Conservation (phyloP, 2,797 vertebrate species). For the Clamator glandarius region DNA sequence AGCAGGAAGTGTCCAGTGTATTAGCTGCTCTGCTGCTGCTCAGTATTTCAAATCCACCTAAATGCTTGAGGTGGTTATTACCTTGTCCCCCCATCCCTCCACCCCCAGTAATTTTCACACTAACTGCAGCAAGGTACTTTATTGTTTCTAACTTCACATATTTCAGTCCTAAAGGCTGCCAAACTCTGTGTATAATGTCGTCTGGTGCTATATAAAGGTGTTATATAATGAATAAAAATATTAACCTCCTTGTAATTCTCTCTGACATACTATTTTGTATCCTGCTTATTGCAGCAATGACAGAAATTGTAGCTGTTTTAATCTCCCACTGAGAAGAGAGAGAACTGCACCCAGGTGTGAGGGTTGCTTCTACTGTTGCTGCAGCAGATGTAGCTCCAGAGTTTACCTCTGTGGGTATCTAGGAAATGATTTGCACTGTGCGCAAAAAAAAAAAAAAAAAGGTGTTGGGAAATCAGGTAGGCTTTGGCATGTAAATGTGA, state of each 20-base stretch:
- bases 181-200: not conserved
- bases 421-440: not conserved
- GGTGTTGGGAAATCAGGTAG: not conserved
- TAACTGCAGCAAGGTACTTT: not conserved
- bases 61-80: not conserved
- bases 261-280: not conserved
- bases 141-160: not conserved
- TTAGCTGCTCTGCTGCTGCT: not conserved
- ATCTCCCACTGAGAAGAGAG: not conserved
- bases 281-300: not conserved
- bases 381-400: not conserved
- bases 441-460: not conserved
- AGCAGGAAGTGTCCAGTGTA: not conserved
- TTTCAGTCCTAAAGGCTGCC: not conserved
- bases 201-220: not conserved
- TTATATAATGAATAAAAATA: not conserved
- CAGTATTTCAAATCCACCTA: not conserved
- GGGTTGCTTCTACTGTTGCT: not conserved
- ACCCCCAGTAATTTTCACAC: not conserved
- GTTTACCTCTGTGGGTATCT: not conserved
- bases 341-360: not conserved
- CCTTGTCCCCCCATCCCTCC: not conserved
- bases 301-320: not conserved
- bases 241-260: not conserved
- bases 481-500: not conserved